Evolutionary conservation across 2,113 vertebrate species (phyloP), one percentile per base, ranked within the genome.

Genomic region (Fukomys damarensis): DNA sequence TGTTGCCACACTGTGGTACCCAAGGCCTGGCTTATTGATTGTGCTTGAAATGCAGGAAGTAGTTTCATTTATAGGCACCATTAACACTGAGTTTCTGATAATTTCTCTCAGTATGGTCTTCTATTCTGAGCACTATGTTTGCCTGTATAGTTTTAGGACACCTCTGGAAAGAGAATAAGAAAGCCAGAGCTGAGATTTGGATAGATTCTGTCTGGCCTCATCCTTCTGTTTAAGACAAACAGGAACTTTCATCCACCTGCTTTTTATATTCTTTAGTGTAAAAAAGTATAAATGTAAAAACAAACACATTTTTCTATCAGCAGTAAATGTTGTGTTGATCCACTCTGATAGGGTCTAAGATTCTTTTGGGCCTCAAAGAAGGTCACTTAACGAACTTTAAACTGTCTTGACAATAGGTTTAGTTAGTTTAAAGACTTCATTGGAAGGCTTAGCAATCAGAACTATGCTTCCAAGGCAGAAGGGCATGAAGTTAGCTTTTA

Each of bases 1-100:
- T 17, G 63, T 56, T 24, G 72, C 96, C 97, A 98, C 98, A 97
- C 49, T 52, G 97, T 94, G 98, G 98, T 76, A 32, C 90, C 74
- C 93, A 49, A 95, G 92, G 52, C 70, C 81, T 59, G 26, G 80
- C 35, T 95, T 63, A n/a, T 19, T 11, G 10, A 7, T 16, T 85
- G 30, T n/a, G 10, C 46, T n/a, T 68, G 70, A 65, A 58, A 24
- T 16, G 3, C 4, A 22, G 52, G 52, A 49, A 1, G 14, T 16
- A 13, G 10, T 54, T 76, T 26, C 13, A 4, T 38, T 59, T 13
- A 10, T 26, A 3, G 24, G 66, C 17, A 9, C 14, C 58, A 76
- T 58, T 83, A 4, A 77, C 0, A 12, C 41, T 1, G 2, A n/a
- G 19, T 38, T 43, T 1, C 26, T 63, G 61, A 9, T 24, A 8